Percentiles rank a stretch among this genome's conserved stretches.
These are phyloP conservation scores for Laodelphax striatellus DNA, from an alignment of 1,140 invertebrate species.

Conservation along the genomic window DNA sequence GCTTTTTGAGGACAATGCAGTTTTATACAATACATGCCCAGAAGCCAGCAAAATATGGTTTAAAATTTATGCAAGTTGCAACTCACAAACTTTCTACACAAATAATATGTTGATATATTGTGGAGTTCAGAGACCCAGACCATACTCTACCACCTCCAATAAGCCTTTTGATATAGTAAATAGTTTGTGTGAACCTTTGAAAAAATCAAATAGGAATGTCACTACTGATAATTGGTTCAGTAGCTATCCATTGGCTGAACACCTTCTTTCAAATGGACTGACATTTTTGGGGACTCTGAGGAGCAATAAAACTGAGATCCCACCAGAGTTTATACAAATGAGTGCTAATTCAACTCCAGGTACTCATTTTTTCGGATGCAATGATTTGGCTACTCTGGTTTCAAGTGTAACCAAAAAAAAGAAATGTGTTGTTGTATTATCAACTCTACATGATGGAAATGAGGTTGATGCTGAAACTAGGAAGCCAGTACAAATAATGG, in stretches of 20 bases:
- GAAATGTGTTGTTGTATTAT: conserved; percentile 2
- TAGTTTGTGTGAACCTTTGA: background rate
- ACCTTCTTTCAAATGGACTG: background rate
- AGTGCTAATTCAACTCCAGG: background rate
- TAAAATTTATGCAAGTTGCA: background rate
- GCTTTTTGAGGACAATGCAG: background rate
- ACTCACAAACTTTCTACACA: conserved; percentile 24
- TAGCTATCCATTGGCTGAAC: background rate
- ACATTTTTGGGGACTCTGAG: background rate
- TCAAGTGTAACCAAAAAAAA: conserved; percentile 1
- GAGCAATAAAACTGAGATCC: background rate
- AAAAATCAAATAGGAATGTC: background rate
- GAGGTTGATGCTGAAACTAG: conserved; percentile 4
- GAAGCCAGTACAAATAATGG: background rate
- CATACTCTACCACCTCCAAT: conserved; percentile 11
- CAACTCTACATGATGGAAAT: background rate
- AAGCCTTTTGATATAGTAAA: background rate
- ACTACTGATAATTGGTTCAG: background rate
- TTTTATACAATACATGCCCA: background rate
- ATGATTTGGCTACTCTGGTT: background rate
- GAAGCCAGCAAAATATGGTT: background rate
- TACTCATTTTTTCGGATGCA: background rate
- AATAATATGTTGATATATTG: conserved; percentile 25
- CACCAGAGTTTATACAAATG: background rate
- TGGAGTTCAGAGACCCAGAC: conserved; percentile 26